Evolutionary conservation across 2,888 invertebrate species (phyloP).

Genomic region (Plemyria rubiginata): DNA sequence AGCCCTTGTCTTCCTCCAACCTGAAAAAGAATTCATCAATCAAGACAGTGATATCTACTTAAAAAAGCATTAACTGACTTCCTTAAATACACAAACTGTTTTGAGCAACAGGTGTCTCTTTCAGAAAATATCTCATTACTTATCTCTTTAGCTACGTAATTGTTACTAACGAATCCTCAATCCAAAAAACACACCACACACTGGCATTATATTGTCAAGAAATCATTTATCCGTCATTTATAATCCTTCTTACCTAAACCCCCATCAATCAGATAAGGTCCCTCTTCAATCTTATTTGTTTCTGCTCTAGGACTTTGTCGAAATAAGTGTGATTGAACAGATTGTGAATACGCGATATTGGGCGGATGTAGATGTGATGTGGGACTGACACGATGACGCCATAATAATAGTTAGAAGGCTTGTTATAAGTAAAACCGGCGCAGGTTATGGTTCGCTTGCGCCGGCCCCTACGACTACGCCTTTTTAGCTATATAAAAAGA

Average conservation of each 20-base stretch:
- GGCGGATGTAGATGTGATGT: constrained; percentile 80
- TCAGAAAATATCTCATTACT: constrained; percentile 41
- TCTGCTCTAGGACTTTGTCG: constrained; percentile 58
- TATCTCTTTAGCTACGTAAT: constrained; percentile 65
- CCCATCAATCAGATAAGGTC: constrained; percentile 51
- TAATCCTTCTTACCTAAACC: constrained; percentile 61
- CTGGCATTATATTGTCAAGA: constrained; percentile 79
- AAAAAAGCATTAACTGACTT: constrained; percentile 72
- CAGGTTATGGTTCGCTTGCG: constrained; percentile 75
- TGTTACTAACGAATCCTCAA: constrained; percentile 68
- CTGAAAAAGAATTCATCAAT: constrained; percentile 73
- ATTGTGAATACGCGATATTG: constrained; percentile 69
- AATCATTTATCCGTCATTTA: constrained; percentile 73
- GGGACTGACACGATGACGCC: constrained; percentile 79
- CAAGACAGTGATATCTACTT: constrained; percentile 79
- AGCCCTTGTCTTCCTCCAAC: constrained; percentile 59
- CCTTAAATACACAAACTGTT: constrained; percentile 58
- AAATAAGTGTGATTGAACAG: constrained; percentile 56
- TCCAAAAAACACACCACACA: constrained; percentile 58
- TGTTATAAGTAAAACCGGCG: constrained; percentile 79
- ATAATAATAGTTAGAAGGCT: constrained; percentile 78
- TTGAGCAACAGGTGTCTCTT: constrained; percentile 41
- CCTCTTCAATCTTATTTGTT: constrained; percentile 40
- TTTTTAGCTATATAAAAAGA: constrained; percentile 63
- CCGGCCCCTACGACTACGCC: constrained; percentile 72